Percentiles rank a stretch among this genome's conserved stretches.
These are phyloP conservation scores for Scleropages formosus DNA, from an alignment of 2,797 vertebrate species.

Conservation along the genomic window DNA sequence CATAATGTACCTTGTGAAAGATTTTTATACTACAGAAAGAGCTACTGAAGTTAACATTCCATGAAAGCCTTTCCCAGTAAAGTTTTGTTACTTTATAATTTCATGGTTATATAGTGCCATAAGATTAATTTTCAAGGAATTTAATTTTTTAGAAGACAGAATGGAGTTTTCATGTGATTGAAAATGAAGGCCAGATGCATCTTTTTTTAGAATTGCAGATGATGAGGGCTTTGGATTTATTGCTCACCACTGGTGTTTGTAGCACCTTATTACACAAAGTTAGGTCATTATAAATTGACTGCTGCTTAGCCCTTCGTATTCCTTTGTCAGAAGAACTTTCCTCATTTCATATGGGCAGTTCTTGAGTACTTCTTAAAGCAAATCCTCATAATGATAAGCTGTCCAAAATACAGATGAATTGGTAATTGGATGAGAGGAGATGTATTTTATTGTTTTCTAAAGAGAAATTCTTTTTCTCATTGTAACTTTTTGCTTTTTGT, in stretches of 20 bases:
- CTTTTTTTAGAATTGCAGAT: constrained; percentile 28
- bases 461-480: too few species aligned
- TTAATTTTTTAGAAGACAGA: constrained; percentile 13
- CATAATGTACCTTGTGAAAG: constrained; percentile 32
- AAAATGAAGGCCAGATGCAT: constrained; percentile 24
- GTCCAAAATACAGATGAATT: too few species aligned
- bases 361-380: too few species aligned
- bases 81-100: constrained; percentile 28
- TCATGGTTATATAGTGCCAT: constrained; percentile 36
- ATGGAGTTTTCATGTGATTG: constrained; percentile 24
- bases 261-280: not conserved
- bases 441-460: too few species aligned
- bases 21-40: constrained; percentile 24
- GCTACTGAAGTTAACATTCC: constrained; percentile 53
- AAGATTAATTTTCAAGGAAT: constrained; percentile 26
- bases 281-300: too few species aligned
- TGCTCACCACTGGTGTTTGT: too few species aligned
- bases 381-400: too few species aligned
- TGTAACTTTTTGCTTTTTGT: too few species aligned
- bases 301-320: too few species aligned
- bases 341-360: not conserved
- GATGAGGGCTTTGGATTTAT: constrained; percentile 25
- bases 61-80: constrained; percentile 39
- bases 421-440: too few species aligned
- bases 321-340: not conserved